Conservation (phyloP, 2,888 invertebrate species). For the Pristionchus japonicus region DNA sequence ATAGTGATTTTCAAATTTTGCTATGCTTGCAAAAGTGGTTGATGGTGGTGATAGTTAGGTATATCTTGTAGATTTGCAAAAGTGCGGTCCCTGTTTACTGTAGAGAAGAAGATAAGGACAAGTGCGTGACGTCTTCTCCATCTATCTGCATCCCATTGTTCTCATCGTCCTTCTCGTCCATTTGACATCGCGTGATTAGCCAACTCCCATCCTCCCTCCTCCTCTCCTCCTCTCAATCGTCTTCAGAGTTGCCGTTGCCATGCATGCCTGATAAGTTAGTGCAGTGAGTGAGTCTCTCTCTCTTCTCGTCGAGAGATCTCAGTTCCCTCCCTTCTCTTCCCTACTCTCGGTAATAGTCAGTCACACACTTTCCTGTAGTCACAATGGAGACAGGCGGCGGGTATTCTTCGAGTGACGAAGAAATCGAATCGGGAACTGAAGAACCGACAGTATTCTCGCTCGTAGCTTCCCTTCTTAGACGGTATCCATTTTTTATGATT, state of each 20-base stretch:
- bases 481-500: background rate
- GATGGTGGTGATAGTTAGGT: too few species aligned
- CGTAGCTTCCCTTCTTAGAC: slow-evolving; percentile 1
- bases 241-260: slow-evolving; percentile 32
- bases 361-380: slow-evolving; percentile 33
- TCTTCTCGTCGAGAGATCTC: background rate
- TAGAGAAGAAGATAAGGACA: background rate
- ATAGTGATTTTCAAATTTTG: too few species aligned
- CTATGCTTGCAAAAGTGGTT: too few species aligned
- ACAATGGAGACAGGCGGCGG: slow-evolving; percentile 19
- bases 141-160: too few species aligned
- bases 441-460: background rate
- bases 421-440: background rate
- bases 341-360: slow-evolving; percentile 11
- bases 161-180: background rate
- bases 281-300: slow-evolving; percentile 12
- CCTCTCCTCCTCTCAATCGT: background rate
- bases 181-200: slow-evolving; percentile 28
- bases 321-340: background rate
- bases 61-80: too few species aligned
- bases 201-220: background rate
- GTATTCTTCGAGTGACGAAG: slow-evolving; percentile 9
- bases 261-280: slow-evolving; percentile 45
- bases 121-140: background rate
- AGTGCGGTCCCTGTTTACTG: background rate